Evolutionary conservation across 2,113 vertebrate genomes (phyloP), one percentile per base, ranked within the genome.

Genomic region (Notothenia rossii): DNA sequence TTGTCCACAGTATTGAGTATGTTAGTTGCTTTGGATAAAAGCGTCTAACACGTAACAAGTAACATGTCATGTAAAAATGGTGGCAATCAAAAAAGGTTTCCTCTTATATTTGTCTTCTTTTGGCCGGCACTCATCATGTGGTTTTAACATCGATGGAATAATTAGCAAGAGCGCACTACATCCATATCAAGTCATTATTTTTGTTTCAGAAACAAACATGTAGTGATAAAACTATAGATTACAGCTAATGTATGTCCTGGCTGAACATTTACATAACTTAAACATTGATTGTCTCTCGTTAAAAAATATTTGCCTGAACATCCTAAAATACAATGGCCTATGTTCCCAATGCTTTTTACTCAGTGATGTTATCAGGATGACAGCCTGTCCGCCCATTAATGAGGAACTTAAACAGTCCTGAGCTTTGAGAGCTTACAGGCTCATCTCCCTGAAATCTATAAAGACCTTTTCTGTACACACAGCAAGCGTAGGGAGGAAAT

Each of bases 361-460:
- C 33, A 13, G 79, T 82, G 83, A 88, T 81, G 81, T 85, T 69
- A 86, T 84, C 73, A 53, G 75, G 70, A 83, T 76, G 86, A 79
- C 59, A 43, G 71, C 54, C 65, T n/a, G 64, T 70, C 63, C 75
- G 77, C 20, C 66, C 77, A 68, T 87, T 86, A 87, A 73, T 54
- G 59, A 75, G 77, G 13, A 64, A 59, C 74, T 75, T 56, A 88
- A 71, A 79, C 70, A 67, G 80, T 62, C 50, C 62, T 60, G 70
- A 22, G 43, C 59, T 67, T 20, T 11, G 15, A 46, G 29, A 50
- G 49, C 60, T 71, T 45, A 72, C 60, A 60, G 11, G 63, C 14
- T 54, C 0, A 1, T 79, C 60, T 74, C 59, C 61, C 48, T 71
- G 29, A 74, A 64, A 72, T 74, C 81, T 69, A 51, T 63, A 69